Base-by-base conservation (phyloP, 2,797 vertebrate species). In the Pagetopsis macropterus region DNA sequence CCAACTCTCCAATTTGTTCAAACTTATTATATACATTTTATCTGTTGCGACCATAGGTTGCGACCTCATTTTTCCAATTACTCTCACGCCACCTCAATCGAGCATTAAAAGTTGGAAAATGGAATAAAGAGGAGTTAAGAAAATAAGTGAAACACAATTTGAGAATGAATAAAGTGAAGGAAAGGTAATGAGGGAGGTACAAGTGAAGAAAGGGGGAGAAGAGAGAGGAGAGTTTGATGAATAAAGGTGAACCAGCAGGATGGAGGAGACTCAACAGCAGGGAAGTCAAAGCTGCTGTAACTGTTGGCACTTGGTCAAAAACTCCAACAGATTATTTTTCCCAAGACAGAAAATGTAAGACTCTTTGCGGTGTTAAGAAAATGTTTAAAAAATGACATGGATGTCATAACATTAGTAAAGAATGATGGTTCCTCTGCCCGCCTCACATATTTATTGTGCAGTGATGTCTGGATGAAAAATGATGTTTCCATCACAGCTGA, bases 351-450 rank as follows among this genome's bases (percentile, higher is more conserved):
- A 82, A 69, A 82, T 85, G 85, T 71, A 78, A 75, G 74, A 64
- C 45, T 74, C 77, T 73, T 66, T 71, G 70, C 3, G 49, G 85
- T 71, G 72, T 87, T 81, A 76, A 72, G 82, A 89, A 81, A 70
- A 86, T 81, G 78, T 78, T 37, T 71, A 85, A 82, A 89, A 37
- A 82, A 89, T 78, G 52, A 62, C 49, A 37, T 1, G 5, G 27
- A 27, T 91, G 84, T 91, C 91, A 88, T 75, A 90, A 91, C 82
- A 89, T 92, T 21, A 2, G 21, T 21, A 21, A 76, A 76, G 75
- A 88, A 66, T 37, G 72, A 88, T 83, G 74, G 68, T 70, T 70
- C 55, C 64, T 84, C 78, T 73, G 40, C 62, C 71, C n/a, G 51
- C 74, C 69, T 69, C 64, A 70, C 75, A 31, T 65, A 82, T 76